Percentiles rank a stretch among this genome's conserved stretches.
phyloP scores from a whole-genome alignment of 2,888 invertebrate genomes.

The Andrena fulva region DNA sequence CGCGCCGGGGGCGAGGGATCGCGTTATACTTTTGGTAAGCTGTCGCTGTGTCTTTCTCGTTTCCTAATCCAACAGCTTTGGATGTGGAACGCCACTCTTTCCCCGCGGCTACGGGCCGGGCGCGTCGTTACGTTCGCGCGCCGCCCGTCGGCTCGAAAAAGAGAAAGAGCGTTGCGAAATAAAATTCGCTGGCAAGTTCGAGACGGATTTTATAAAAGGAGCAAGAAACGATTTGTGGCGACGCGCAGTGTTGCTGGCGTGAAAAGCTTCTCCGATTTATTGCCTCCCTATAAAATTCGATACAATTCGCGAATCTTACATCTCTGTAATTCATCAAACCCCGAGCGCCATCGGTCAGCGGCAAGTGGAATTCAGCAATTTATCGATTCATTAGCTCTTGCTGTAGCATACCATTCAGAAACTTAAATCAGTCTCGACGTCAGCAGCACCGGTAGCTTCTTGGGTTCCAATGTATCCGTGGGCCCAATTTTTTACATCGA shows the following conservation, averaged over 20 bases:
- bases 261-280: slow-evolving; percentile 29
- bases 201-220: neutral
- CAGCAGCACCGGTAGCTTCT: neutral
- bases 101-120: neutral
- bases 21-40: slow-evolving; percentile 5
- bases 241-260: neutral
- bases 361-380: neutral
- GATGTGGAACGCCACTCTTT: neutral
- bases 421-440: neutral
- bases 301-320: slow-evolving; percentile 13
- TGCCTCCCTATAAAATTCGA: slow-evolving; percentile 22
- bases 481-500: neutral
- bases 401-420: neutral
- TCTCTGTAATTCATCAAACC: neutral
- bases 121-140: neutral
- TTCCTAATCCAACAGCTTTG: neutral
- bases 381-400: neutral
- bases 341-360: neutral
- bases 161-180: neutral
- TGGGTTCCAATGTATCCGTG: neutral
- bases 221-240: neutral
- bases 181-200: neutral
- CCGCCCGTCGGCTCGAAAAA: neutral
- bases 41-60: neutral
- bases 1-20: slow-evolving; percentile 23